Evolutionary conservation across 2,888 invertebrate species (phyloP), one percentile per base, ranked within the genome.

Genomic region (Drosophila cracens): DNA sequence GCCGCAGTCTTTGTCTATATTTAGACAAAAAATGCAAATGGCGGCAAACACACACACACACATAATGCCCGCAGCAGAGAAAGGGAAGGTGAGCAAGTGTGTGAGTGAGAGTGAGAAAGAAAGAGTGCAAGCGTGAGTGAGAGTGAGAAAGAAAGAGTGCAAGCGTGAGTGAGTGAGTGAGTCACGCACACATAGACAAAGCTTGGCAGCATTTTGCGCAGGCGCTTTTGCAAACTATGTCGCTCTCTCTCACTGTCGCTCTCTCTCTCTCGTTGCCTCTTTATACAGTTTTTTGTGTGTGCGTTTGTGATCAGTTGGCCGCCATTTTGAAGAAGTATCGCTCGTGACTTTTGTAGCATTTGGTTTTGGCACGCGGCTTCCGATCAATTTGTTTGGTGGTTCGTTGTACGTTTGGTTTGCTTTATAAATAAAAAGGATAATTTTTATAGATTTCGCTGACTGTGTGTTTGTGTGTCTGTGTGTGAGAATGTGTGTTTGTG

Each of bases 21-120:
- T 87, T 88, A 88, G 90, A 65, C 77, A 65, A 79, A 89, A 90
- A 88, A 90, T 83, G 89, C 84, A 87, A 90, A 87, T 89, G 87
- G 87, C 90, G 81, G 74, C 71, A 65, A 29, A 68, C 57, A 49
- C 56, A 68, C 38, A n/a, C 38, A 52, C 27, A 33, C 51, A 52
- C 57, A 56, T 62, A 66, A n/a, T 40, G 59, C 48, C 2, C 46
- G 43, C 40, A 48, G 25, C 36, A 64, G 40, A 43, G 27, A 16
- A 21, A 18, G 6, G 57, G 46, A 46, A 25, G 27, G 18, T 8
- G 56, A 21, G 25, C 25, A 16, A 49, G 21, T 43, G 43, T 43
- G 11, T 21, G 43, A 2, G 21, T 2, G 43, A 2, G 46, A 21
- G 13, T 21, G 63, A n/a, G 25, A 56, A 43, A 13, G 11, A 43